Conservation (phyloP, 64 coral and sea anemone species). For the Dendronephthya gigantea region DNA sequence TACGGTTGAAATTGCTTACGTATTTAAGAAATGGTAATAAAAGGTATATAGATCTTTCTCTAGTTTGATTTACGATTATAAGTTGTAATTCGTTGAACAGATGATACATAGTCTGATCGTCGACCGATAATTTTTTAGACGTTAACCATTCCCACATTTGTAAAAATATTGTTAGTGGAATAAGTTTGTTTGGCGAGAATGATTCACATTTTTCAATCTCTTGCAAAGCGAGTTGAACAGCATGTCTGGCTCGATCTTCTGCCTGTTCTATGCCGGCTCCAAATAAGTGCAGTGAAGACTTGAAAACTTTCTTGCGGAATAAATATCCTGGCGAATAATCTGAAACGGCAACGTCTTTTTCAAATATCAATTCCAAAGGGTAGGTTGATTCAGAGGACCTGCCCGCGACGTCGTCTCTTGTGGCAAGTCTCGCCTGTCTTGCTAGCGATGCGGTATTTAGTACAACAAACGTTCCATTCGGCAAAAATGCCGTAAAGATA, state of each 20-base stretch:
- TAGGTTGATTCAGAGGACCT: not conserved
- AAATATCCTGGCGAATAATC: not conserved
- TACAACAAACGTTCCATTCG: not conserved
- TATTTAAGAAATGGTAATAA: not conserved
- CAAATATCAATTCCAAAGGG: not conserved
- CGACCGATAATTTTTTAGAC: not conserved
- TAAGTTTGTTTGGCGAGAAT: not conserved
- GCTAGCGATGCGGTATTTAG: not conserved
- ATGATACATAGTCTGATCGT: not conserved
- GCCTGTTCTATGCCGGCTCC: not conserved
- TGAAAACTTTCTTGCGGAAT: not conserved
- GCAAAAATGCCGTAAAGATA: not conserved
- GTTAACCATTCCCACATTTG: not conserved
- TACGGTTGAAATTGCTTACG: not conserved
- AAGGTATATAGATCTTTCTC: not conserved
- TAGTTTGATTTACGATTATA: no score
- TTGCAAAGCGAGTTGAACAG: not conserved
- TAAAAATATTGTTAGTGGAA: not conserved
- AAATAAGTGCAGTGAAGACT: not conserved
- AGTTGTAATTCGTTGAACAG: not conserved
- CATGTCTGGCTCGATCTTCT: not conserved
- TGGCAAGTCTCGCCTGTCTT: not conserved
- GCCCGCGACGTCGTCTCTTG: not conserved
- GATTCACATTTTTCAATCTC: not conserved
- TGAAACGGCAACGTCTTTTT: not conserved